phyloP scores from a whole-genome alignment of 2,113 vertebrate species.

The Panurus biarmicus region DNA sequence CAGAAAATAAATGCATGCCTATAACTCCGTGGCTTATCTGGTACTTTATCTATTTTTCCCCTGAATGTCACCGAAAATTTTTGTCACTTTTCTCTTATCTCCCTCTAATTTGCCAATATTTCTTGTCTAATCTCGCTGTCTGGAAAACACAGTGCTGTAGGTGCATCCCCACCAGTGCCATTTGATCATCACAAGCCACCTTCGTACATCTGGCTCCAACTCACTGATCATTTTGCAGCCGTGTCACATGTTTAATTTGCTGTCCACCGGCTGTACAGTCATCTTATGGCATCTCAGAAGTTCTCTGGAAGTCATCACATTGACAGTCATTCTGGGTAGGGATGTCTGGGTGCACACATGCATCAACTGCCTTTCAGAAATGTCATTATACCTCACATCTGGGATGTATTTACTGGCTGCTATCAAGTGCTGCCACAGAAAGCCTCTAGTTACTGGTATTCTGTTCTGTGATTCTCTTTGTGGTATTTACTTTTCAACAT shows the following conservation, averaged over 20 bases:
- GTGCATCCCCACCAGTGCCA: neutral
- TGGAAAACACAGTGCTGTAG: neutral
- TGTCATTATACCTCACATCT: neutral
- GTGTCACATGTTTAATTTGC: neutral
- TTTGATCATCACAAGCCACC: neutral
- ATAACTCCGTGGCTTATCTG: neutral
- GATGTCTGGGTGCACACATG: neutral
- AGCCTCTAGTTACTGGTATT: neutral
- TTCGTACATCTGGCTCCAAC: neutral
- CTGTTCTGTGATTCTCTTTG: neutral
- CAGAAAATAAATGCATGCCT: neutral
- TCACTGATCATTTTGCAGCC: neutral
- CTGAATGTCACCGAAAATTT: neutral
- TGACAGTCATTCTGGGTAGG: neutral
- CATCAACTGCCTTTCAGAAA: neutral
- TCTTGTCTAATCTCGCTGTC: neutral
- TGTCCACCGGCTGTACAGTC: neutral
- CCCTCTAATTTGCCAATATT: neutral
- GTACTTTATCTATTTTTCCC: neutral
- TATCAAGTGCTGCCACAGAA: neutral
- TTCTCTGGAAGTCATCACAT: neutral
- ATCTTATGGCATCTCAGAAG: neutral
- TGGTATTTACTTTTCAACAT: neutral
- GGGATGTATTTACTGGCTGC: neutral
- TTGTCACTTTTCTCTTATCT: slow-evolving; percentile 8